Percentiles rank a stretch among this genome's conserved stretches.
Conservation (phyloP, 2,888 invertebrate species). For the Cataglyphis albicans region DNA sequence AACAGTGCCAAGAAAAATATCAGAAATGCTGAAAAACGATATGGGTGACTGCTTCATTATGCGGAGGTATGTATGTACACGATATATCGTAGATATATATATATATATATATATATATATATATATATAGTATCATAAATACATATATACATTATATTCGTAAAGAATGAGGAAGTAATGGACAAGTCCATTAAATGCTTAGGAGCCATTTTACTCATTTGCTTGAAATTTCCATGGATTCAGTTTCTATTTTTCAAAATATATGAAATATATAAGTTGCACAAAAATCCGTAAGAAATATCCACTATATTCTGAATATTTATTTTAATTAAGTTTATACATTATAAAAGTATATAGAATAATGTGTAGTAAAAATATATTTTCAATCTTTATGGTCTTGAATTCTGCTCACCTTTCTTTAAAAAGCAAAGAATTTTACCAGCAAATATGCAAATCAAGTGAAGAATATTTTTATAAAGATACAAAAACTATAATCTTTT, state of each 20-base stretch:
- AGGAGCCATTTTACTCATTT: no score
- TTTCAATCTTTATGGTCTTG: not conserved
- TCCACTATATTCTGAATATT: no score
- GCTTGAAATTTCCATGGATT: no score
- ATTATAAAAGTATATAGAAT: no score
- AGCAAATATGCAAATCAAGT: not conserved
- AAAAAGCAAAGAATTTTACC: not conserved
- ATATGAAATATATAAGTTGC: no score
- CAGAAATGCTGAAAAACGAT: not conserved
- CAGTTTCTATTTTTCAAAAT: no score
- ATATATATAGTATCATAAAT: not conserved
- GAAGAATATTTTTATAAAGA: not conserved
- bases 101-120: no score
- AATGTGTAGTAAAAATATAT: not conserved
- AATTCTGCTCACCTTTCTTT: not conserved
- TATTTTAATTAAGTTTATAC: no score
- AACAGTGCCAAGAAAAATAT: not conserved
- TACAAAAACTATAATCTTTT: no score
- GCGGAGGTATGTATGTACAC: not conserved
- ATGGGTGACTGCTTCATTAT: not conserved
- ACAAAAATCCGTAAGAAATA: no score
- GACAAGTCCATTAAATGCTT: not conserved
- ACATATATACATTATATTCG: no score
- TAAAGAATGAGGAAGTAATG: not conserved
- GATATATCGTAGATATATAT: no score